Conservation (phyloP, 2,113 vertebrate genomes). For the Actenoides hombroni region DNA sequence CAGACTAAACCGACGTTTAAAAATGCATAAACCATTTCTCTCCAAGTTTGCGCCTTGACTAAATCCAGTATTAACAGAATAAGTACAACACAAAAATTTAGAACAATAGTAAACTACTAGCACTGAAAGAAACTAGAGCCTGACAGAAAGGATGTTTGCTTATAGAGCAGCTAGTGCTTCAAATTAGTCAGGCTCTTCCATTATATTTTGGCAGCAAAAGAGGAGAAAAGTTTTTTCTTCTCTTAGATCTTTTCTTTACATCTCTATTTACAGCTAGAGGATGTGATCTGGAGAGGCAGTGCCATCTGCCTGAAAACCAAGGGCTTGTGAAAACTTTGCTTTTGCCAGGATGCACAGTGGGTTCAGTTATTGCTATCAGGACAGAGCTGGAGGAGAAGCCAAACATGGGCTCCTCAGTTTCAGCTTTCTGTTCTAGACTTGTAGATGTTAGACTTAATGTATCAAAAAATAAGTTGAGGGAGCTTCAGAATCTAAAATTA, state of each 20-base stretch:
- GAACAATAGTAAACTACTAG: background rate
- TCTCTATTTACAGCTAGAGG: background rate
- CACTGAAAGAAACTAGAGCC: background rate
- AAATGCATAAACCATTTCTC: background rate
- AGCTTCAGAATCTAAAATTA: background rate
- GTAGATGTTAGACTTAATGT: background rate
- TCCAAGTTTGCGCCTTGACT: background rate
- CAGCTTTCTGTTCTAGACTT: background rate
- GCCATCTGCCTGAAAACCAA: background rate
- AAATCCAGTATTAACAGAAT: background rate
- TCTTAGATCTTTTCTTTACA: background rate
- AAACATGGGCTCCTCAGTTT: background rate
- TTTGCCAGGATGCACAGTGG: background rate
- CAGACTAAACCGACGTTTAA: background rate
- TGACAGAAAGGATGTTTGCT: background rate
- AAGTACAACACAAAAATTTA: background rate
- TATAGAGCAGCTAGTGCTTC: background rate
- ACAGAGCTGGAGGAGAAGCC: background rate
- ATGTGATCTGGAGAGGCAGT: background rate
- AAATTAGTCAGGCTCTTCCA: background rate
- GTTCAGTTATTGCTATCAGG: background rate
- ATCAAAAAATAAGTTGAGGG: background rate
- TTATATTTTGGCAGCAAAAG: background rate
- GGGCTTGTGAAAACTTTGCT: accelerated
- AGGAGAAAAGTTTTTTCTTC: background rate